phyloP scores from a whole-genome alignment of 2,888 invertebrate species.

The Pterobdella sp. region DNA sequence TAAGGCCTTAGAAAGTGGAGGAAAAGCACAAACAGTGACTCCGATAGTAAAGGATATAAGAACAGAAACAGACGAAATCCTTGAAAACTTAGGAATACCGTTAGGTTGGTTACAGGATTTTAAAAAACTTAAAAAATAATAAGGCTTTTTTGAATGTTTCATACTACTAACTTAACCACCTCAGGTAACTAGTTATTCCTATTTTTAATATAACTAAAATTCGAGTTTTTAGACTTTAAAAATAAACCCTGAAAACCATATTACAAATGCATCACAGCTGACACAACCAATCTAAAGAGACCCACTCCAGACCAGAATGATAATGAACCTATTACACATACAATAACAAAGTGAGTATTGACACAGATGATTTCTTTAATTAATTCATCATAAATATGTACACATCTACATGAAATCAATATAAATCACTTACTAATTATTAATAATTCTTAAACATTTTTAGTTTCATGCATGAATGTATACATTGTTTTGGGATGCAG shows the following conservation, averaged over 20 bases:
- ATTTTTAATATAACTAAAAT: not conserved
- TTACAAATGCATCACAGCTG: not conserved
- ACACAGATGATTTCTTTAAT: not conserved
- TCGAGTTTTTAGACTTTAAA: not conserved
- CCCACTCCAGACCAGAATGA: not conserved
- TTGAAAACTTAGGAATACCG: slow-evolving; percentile 47
- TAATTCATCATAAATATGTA: not conserved
- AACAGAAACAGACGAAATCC: slow-evolving; percentile 45
- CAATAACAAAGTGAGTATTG: not conserved
- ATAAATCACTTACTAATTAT: no score
- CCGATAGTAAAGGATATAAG: slow-evolving; percentile 32
- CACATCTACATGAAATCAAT: not conserved
- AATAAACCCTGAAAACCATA: not conserved
- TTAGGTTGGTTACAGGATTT: slow-evolving; percentile 29
- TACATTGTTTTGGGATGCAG: no score
- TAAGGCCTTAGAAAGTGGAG: not conserved
- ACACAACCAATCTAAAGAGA: not conserved
- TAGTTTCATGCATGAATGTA: no score
- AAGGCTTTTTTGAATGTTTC: not conserved
- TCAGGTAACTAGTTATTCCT: not conserved
- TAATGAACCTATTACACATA: not conserved
- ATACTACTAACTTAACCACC: not conserved
- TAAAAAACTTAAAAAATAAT: not conserved
- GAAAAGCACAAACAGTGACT: not conserved
- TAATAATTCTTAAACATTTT: no score